Base-by-base conservation (phyloP, 2,797 vertebrate species). In the Carapus acus region DNA sequence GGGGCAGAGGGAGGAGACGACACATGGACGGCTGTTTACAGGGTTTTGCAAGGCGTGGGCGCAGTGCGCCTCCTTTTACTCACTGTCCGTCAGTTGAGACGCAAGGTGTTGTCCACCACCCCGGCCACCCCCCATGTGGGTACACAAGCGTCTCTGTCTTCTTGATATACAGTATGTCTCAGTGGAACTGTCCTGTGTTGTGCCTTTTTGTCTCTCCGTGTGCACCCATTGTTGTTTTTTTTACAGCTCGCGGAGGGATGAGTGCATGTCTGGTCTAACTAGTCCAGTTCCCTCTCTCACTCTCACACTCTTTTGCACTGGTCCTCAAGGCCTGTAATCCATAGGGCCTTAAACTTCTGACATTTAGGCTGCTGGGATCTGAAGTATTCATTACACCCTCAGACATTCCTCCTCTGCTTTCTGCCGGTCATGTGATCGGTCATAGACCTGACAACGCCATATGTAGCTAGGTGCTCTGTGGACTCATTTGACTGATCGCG, bases 321-420 rank as follows among this genome's bases (percentile, higher is more conserved):
- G 51, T 38, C 47, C 42, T 8, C 34, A 31, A 45, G 61, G 45
- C 72, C 61, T 80, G 53, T 78, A 78, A 77, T 80, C 62, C 74
- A 33, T 64, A 63, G 36, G 42, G 44, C 49, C 20, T 41, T 46
- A 72, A 69, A 40, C 53, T 47, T 48, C 50, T 59, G 58, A 43
- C 66, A 64, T 76, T 67, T 68, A 31, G 50, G 39, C 46, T 34
- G 24, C 16, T 21, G 55, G 33, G 38, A 49, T 61, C 15, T n/a
- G 42, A 42, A 68, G 77, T 81, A 79, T 84, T 79, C 62, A 81
- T 85, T 85, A 79, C 79, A 61, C 65, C 61, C 76, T 62, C 52
- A 45, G 51, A 49, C 67, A 71, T 82, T 71, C 70, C 66, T 73
- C 40, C 17, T 39, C 33, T 56, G 49, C 3, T 21, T 49, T 7